Evolutionary conservation across 2,113 vertebrate genomes (phyloP), one percentile per base, ranked within the genome.

Genomic region (Apteryx mantelli): DNA sequence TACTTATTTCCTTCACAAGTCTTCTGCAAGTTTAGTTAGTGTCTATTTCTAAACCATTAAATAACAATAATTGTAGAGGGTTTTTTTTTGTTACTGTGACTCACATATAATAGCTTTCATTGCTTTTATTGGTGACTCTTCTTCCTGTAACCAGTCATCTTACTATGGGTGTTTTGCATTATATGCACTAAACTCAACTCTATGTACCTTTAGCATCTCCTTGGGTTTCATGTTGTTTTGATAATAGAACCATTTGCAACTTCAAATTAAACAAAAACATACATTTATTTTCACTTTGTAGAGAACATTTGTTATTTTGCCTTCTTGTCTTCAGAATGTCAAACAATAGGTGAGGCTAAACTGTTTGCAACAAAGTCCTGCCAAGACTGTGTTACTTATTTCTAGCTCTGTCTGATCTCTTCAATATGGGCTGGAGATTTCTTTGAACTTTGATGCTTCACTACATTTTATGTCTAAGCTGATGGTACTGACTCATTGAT

Each of bases 391-490:
- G 73, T 93, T 93, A 61, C 74, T 34, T 82, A 11, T 88, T 95
- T 91, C 88, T 96, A 86, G 9, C 53, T 94, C n/a, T 88, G 61
- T 13, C 42, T 86, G 71, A 89, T 96, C 80, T 93, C 56, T 94
- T 91, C 86, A 93, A 32, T 61, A 88, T 85, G 68, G 55, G n/a
- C 34, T 61, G 40, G 56, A 77, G 36, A 85, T 61, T 86, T 56
- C 73, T 96, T 97, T 96, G 93, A 96, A 94, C 86, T 93, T 90
- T 77, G 70, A 1, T 52, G 16, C 63, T 81, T 94, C 80, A 55
- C 74, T 88, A 63, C 60, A 46, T 96, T 95, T 95, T 6, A 64
- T 88, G 93, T 93, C 88, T 87, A 85, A 82, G 36, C 28, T 94
- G 60, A 83, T 88, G 22, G 25, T 69, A 95, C 71, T 22, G 85